A percentile compares a stretch with the other conserved stretches of the same genome.
These are phyloP conservation scores for Pheosia tremula DNA, from an alignment of 2,888 invertebrate species.

Conservation along the genomic window DNA sequence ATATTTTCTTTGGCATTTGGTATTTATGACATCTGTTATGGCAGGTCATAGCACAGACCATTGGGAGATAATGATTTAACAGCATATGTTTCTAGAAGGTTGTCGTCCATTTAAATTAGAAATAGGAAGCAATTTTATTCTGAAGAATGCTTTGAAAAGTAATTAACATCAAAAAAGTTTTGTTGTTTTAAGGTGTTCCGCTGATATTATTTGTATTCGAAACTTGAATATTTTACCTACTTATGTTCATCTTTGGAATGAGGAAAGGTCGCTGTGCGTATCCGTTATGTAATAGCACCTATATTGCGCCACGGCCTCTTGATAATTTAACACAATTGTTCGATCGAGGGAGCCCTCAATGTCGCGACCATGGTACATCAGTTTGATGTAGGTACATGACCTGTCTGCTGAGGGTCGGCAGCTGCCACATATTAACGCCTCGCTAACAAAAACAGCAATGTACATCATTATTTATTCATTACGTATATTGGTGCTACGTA, in stretches of 20 bases:
- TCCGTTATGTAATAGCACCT: conserved; percentile 57
- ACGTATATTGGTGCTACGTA: conserved; percentile 12
- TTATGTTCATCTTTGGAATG: conserved; percentile 33
- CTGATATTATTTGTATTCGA: conserved; percentile 35
- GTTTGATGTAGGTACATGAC: conserved; percentile 59
- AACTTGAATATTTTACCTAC: conserved; percentile 21
- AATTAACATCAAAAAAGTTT: too few relatives aligned
- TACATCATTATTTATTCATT: conserved; percentile 38
- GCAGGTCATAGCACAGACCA: too few relatives aligned
- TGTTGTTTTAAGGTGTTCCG: conserved; percentile 13
- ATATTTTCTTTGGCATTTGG: too few relatives aligned
- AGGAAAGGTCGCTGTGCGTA: conserved; percentile 55
- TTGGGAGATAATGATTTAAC: too few relatives aligned
- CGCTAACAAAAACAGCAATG: conserved; percentile 35
- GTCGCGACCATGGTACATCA: conserved; percentile 70
- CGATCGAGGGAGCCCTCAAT: conserved; percentile 61
- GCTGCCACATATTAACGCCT: conserved; percentile 43
- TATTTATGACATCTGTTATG: too few relatives aligned
- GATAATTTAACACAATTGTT: conserved; percentile 55
- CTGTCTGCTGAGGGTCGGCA: conserved; percentile 52
- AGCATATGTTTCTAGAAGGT: too few relatives aligned
- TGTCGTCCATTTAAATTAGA: too few relatives aligned
- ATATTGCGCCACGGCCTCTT: conserved; percentile 51
- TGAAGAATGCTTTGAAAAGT: too few relatives aligned
- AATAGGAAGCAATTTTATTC: too few relatives aligned